Evolutionary conservation across 2,888 invertebrate genomes (phyloP).

Genomic region (Boloria euphrosyne): DNA sequence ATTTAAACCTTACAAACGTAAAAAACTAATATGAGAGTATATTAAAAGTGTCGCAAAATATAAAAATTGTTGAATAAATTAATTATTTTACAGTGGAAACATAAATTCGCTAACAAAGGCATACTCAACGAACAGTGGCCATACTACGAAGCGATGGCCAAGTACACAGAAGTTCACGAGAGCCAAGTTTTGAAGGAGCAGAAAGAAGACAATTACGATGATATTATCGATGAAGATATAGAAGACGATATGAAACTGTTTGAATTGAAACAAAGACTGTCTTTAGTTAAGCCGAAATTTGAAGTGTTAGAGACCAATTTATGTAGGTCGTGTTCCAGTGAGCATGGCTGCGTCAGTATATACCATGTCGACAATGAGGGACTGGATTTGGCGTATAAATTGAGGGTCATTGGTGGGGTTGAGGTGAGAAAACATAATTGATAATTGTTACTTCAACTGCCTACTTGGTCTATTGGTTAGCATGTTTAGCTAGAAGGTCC

Average conservation of each 20-base stretch:
- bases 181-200: conserved; percentile 26
- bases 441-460: not conserved
- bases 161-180: conserved; percentile 53
- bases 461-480: too few relatives aligned
- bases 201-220: conserved; percentile 36
- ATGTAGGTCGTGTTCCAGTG: conserved; percentile 63
- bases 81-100: conserved; percentile 66
- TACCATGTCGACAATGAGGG: conserved; percentile 60
- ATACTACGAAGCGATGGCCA: conserved; percentile 64
- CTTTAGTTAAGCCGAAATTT: conserved; percentile 55
- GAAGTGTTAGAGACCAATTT: conserved; percentile 51
- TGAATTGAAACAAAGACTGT: conserved; percentile 64
- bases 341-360: conserved; percentile 61
- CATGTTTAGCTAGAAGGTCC: too few relatives aligned
- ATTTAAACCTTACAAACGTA: not conserved
- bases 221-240: conserved; percentile 53
- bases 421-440: conserved; percentile 52
- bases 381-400: conserved; percentile 60
- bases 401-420: conserved; percentile 62
- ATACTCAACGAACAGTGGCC: conserved; percentile 73
- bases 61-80: not conserved
- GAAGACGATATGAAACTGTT: conserved; percentile 73
- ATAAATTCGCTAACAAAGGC: conserved; percentile 71
- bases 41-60: not conserved
- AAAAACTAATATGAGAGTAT: not conserved